Base-by-base conservation (phyloP, 2,113 vertebrate genomes). In the Pagrus major region DNA sequence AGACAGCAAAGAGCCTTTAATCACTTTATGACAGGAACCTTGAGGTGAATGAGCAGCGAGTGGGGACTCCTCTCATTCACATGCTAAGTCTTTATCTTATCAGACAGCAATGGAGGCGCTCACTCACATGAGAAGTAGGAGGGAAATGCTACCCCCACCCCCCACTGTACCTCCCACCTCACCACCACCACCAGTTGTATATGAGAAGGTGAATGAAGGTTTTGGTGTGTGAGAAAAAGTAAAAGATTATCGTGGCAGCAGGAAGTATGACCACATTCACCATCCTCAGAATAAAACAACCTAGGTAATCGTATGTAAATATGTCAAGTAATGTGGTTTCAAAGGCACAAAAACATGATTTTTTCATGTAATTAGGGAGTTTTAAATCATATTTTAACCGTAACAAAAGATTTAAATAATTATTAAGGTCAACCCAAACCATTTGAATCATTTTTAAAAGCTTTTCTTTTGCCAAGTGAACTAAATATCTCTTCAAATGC, bases 11-110 rank as follows among this genome's bases (percentile, higher is more conserved):
- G 73, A 92, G 64, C 61, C 83, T 84, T 90, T 90, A 93, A 95
- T 95, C 87, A 93, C 89, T 93, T 95, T 95, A 95, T 89, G 93
- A 90, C 93, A 95, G 93, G 94, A 95, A 95, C 90, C 90, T 78
- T 67, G 88, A 90, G 86, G 76, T 93, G 89, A 91, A 90, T 90
- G 86, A 78, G 46, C 46, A 78, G 87, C 83, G 79, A 71, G 70
- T 83, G 81, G 86, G 85, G 86, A 83, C 84, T 85, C 84, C 78
- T 92, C 87, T 85, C 88, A 93, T 91, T 92, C 86, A 90, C 81
- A 93, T 90, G 91, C 91, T 77, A 93, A 91, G 82, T 58, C 84
- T 88, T 86, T 91, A 85, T 92, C 91, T 93, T 92, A 92, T 93
- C 91, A 90, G 85, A 73, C 83, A 85, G 83, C 72, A 42, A 73